phyloP scores from a whole-genome alignment of 2,888 invertebrate species.

The Sturmia bella region DNA sequence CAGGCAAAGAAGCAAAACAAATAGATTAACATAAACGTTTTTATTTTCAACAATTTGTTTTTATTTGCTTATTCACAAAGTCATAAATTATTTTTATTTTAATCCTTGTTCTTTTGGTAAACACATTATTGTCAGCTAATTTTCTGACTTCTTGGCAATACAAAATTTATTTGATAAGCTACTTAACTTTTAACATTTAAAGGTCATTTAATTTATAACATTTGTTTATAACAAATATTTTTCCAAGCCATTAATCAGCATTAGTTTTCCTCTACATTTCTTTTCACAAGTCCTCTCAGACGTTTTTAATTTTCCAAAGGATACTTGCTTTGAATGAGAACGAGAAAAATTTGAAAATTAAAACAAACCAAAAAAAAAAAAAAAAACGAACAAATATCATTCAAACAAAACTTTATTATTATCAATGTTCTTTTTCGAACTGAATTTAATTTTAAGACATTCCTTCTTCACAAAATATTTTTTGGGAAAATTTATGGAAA shows the following conservation, averaged over 20 bases:
- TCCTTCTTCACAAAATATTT: slow-evolving; percentile 2
- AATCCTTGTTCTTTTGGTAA: neutral
- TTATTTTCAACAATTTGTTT: too few species aligned
- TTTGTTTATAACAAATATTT: slow-evolving; percentile 26
- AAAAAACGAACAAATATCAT: neutral
- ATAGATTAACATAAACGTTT: too few species aligned
- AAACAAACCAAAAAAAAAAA: slow-evolving; percentile 11
- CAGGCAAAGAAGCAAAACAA: too few species aligned
- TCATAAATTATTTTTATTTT: too few species aligned
- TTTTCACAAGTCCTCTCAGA: neutral
- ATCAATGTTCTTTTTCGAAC: slow-evolving; percentile 12
- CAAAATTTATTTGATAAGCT: slow-evolving; percentile 35
- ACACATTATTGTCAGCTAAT: slow-evolving; percentile 15
- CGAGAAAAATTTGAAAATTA: slow-evolving; percentile 17
- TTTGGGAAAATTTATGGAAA: slow-evolving; percentile 3
- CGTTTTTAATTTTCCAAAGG: slow-evolving; percentile 17
- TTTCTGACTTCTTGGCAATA: neutral
- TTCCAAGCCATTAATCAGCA: slow-evolving; percentile 62
- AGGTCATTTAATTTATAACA: slow-evolving; percentile 40
- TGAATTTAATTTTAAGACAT: slow-evolving; percentile 34
- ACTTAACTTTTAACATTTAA: slow-evolving; percentile 44
- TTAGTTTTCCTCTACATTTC: slow-evolving; percentile 27
- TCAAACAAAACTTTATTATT: slow-evolving; percentile 37
- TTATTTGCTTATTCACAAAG: too few species aligned
- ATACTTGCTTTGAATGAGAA: slow-evolving; percentile 21